These are phyloP conservation scores for Aphaenogaster floridana DNA, from an alignment of 1,140 invertebrate genomes.

Conservation along the genomic window DNA sequence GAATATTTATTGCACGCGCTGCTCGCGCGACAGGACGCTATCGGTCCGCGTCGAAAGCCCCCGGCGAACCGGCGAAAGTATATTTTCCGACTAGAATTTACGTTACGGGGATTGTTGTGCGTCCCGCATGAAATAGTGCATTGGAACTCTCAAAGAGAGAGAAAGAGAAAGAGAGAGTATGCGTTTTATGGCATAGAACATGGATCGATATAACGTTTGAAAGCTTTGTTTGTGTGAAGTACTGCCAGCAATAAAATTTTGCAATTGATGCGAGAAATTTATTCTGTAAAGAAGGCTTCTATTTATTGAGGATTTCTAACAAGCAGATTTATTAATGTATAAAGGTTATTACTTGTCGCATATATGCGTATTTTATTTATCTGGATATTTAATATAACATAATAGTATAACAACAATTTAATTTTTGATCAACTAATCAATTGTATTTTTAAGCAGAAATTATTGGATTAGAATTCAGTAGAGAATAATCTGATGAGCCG, in stretches of 20 bases:
- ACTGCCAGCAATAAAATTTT: background rate
- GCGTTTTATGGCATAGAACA: constrained; percentile 26
- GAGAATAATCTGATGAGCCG: background rate
- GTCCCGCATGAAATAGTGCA: constrained; percentile 26
- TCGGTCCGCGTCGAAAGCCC: constrained; percentile 63
- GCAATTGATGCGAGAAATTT: background rate
- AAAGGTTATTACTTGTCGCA: background rate
- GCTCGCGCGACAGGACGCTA: constrained; percentile 61
- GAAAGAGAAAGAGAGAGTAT: background rate
- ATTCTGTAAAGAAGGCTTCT: background rate
- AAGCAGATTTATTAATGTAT: background rate
- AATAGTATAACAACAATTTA: background rate
- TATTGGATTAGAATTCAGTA: background rate
- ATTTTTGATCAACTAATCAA: background rate
- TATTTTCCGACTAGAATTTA: constrained; percentile 43
- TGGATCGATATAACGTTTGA: background rate
- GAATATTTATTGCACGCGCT: constrained; percentile 71
- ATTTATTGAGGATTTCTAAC: constrained; percentile 5
- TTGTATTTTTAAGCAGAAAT: background rate
- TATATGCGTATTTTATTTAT: background rate
- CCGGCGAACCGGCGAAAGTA: constrained; percentile 1
- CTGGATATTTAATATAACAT: background rate
- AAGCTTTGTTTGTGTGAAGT: background rate
- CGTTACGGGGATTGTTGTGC: constrained; percentile 15
- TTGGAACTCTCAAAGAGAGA: background rate